phyloP scores from a whole-genome alignment of 1,140 invertebrate species.

The Manduca sexta region DNA sequence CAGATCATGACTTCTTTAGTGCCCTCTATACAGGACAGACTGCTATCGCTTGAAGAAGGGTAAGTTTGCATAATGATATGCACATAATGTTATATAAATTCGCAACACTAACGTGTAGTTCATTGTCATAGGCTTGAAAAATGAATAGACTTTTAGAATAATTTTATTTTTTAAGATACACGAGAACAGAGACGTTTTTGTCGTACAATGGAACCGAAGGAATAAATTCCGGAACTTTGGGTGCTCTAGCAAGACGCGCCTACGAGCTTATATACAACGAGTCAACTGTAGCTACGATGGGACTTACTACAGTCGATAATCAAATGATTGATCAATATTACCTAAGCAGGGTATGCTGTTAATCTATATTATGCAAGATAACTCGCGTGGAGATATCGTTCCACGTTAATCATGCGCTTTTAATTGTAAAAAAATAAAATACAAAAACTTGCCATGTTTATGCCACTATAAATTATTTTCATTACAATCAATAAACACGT shows the following conservation, averaged over 20 bases:
- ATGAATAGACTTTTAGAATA: too few relatives aligned
- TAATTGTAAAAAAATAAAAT: too few relatives aligned
- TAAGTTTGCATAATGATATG: slow-evolving; percentile 25
- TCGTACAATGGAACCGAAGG: slow-evolving; percentile 34
- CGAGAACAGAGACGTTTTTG: slow-evolving; percentile 44
- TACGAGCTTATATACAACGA: slow-evolving; percentile 32
- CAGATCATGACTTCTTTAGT: slow-evolving; percentile 31
- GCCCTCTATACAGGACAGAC: slow-evolving; percentile 25
- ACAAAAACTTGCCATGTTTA: too few relatives aligned
- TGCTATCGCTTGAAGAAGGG: slow-evolving; percentile 43
- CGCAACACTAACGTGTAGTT: too few relatives aligned
- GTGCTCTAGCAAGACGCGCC: slow-evolving; percentile 31
- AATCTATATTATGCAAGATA: not conserved
- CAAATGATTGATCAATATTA: slow-evolving; percentile 39
- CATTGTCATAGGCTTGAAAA: too few relatives aligned
- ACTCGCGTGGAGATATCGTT: too few relatives aligned
- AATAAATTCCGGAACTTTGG: slow-evolving; percentile 35
- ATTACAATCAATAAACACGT: too few relatives aligned
- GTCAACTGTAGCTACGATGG: slow-evolving; percentile 25
- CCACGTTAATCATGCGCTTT: too few relatives aligned
- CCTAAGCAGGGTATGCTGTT: slow-evolving; percentile 38
- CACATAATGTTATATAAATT: too few relatives aligned
- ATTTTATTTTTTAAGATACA: slow-evolving; percentile 26
- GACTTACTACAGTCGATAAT: slow-evolving; percentile 25
- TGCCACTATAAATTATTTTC: too few relatives aligned